Evolutionary conservation across 1,140 invertebrate species (phyloP).

Genomic region (Vanessa tameamea): DNA sequence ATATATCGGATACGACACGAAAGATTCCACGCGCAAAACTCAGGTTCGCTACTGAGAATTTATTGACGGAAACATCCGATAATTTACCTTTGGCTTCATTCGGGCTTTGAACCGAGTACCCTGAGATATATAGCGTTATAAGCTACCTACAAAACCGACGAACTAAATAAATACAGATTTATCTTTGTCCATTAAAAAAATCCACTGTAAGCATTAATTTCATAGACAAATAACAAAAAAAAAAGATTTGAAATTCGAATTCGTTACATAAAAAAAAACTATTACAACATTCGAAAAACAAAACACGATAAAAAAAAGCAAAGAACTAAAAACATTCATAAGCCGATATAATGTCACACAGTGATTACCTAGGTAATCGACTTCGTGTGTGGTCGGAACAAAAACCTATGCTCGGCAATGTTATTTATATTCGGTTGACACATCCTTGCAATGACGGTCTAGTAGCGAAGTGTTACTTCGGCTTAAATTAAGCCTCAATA

Average conservation of each 20-base stretch:
- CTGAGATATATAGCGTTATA: too few relatives aligned
- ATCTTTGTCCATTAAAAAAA: too few relatives aligned
- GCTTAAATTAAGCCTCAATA: slow-evolving; percentile 9
- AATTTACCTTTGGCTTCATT: too few relatives aligned
- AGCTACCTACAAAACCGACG: too few relatives aligned
- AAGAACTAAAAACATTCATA: slow-evolving; percentile 3
- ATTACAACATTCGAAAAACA: slow-evolving; percentile 27
- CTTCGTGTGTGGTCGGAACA: slow-evolving; percentile 62
- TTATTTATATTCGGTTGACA: slow-evolving; percentile 47
- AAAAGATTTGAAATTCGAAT: not conserved
- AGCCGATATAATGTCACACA: slow-evolving; percentile 12
- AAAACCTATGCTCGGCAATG: slow-evolving; percentile 52
- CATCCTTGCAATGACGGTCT: slow-evolving; percentile 19
- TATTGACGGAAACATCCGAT: too few relatives aligned
- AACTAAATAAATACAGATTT: too few relatives aligned
- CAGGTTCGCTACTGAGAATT: too few relatives aligned
- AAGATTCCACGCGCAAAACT: too few relatives aligned
- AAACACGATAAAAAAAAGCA: not conserved
- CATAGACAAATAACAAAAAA: too few relatives aligned
- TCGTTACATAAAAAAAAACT: slow-evolving; percentile 3
- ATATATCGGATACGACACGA: too few relatives aligned
- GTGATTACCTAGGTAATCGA: slow-evolving; percentile 26
- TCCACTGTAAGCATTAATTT: too few relatives aligned
- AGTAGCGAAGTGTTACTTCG: slow-evolving; percentile 46
- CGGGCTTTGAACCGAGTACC: too few relatives aligned